A percentile compares a stretch with the other conserved stretches of the same genome.
Conservation (phyloP, 2,797 vertebrate species). For the Artibeus lituratus region DNA sequence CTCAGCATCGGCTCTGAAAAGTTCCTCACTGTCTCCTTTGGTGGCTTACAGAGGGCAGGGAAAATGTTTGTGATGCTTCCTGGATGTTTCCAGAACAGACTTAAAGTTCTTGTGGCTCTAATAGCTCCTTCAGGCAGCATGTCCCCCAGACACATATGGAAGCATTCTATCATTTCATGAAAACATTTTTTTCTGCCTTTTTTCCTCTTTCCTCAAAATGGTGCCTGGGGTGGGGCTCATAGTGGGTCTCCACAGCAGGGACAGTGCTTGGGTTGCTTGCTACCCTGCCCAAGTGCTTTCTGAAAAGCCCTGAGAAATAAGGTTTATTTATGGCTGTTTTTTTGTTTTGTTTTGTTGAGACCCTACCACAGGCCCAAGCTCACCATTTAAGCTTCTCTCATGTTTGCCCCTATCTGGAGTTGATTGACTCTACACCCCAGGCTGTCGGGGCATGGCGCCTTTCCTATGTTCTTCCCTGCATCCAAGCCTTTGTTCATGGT, state of each 20-base stretch:
- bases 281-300: background rate
- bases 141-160: background rate
- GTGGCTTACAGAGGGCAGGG: background rate
- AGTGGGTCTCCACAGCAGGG: background rate
- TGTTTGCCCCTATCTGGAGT: background rate
- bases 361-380: background rate
- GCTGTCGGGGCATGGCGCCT: background rate
- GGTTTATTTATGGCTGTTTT: background rate
- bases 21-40: background rate
- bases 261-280: background rate
- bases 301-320: background rate
- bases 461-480: background rate
- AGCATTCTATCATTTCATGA: background rate
- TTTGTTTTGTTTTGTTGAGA: background rate
- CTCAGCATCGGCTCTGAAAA: background rate
- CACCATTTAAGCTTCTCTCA: background rate
- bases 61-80: background rate
- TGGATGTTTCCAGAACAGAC: background rate
- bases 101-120: background rate
- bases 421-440: background rate
- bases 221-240: background rate
- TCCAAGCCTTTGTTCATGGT: background rate
- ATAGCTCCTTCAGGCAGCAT: background rate
- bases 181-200: background rate
- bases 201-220: background rate